Percentiles rank a stretch among this genome's conserved stretches.
These are phyloP conservation scores for Cephalotes varians DNA, from an alignment of 2,888 invertebrate genomes.

Conservation along the genomic window DNA sequence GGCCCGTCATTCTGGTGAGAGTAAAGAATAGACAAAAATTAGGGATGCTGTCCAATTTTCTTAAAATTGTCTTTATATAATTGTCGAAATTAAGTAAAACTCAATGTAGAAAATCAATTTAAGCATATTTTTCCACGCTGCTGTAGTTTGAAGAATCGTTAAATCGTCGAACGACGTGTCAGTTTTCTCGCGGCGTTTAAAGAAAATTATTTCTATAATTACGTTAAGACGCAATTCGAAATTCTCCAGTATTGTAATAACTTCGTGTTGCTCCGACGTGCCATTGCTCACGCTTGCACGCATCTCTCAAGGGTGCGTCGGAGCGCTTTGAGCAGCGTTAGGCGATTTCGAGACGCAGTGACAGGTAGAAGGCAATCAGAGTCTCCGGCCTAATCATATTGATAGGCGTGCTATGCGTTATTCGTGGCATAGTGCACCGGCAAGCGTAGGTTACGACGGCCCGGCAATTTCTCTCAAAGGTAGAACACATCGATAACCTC, in stretches of 20 bases:
- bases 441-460: constrained; percentile 20
- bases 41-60: background rate
- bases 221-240: background rate
- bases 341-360: constrained; percentile 49
- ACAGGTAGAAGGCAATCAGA: constrained; percentile 56
- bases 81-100: background rate
- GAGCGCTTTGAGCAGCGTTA: constrained; percentile 35
- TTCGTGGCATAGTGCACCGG: constrained; percentile 43
- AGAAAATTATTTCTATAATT: background rate
- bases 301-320: constrained; percentile 28
- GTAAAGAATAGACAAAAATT: constrained; percentile 3
- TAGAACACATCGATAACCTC: constrained; percentile 55
- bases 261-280: background rate
- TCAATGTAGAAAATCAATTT: background rate
- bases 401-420: constrained; percentile 52
- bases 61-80: background rate
- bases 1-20: background rate
- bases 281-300: constrained; percentile 31
- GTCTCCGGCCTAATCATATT: constrained; percentile 55
- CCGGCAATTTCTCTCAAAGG: constrained; percentile 48
- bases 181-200: background rate
- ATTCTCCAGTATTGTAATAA: background rate
- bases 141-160: background rate
- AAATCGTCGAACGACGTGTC: background rate
- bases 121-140: background rate